Percentiles rank a stretch among this genome's conserved stretches.
phyloP scores from a whole-genome alignment of 2,888 invertebrate genomes.

The Adelphocoris suturalis region DNA sequence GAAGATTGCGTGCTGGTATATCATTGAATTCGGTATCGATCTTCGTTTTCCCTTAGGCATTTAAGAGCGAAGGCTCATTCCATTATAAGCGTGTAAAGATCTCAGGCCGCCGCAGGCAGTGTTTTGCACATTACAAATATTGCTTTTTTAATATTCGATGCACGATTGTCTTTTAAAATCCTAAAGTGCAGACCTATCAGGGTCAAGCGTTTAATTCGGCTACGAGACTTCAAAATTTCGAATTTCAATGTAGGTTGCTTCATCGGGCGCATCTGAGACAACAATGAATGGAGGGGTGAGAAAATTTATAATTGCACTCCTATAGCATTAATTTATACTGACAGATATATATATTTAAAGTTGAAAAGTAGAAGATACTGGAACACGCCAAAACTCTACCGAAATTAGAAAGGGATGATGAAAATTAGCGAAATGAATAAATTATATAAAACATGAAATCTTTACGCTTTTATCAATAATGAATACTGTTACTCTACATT shows the following conservation, averaged over 20 bases:
- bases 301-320: no score
- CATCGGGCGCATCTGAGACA: not conserved
- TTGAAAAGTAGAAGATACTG: no score
- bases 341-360: no score
- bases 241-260: not conserved
- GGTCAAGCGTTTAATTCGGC: not conserved
- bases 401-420: no score
- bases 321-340: no score
- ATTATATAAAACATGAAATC: no score
- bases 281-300: no score
- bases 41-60: slow-evolving; percentile 11
- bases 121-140: slow-evolving; percentile 13
- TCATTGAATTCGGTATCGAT: slow-evolving; percentile 18
- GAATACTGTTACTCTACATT: no score
- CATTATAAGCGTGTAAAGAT: not conserved
- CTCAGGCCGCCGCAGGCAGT: not conserved
- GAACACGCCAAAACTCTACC: no score
- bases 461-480: no score
- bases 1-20: not conserved
- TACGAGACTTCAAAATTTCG: no score
- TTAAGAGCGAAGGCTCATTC: not conserved
- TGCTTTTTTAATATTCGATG: not conserved
- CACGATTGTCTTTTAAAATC: not conserved
- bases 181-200: not conserved
- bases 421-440: no score